These are phyloP conservation scores for Pholis gunnellus DNA, from an alignment of 2,113 vertebrate genomes.

Conservation along the genomic window DNA sequence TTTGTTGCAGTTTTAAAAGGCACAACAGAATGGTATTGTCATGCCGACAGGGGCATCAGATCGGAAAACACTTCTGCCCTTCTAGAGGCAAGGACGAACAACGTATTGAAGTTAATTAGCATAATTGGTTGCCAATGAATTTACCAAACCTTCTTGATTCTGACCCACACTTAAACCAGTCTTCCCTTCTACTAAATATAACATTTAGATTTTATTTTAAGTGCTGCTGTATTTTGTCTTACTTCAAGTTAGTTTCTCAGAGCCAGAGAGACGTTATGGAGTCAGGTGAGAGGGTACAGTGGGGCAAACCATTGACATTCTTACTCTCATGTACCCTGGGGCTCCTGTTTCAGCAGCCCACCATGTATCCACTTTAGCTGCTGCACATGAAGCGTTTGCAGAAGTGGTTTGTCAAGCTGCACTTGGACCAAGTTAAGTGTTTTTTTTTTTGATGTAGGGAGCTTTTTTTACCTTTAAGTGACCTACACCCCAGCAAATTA, in stretches of 20 bases:
- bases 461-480: constrained; percentile 12
- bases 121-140: background rate
- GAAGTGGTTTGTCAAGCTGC: constrained; percentile 41
- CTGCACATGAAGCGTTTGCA: constrained; percentile 28
- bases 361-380: constrained; percentile 1
- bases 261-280: constrained; percentile 25
- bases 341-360: constrained; percentile 36
- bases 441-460: constrained; percentile 27
- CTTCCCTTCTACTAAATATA: constrained; percentile 2
- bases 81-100: background rate
- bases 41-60: background rate
- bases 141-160: background rate
- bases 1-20: background rate
- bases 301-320: constrained; percentile 50
- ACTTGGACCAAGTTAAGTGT: constrained; percentile 39
- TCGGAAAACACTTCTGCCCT: background rate
- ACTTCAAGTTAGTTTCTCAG: constrained; percentile 19
- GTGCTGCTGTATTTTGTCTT: background rate
- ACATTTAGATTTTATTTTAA: background rate
- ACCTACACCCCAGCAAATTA: constrained; percentile 24
- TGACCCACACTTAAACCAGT: background rate
- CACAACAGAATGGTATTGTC: too few relatives aligned
- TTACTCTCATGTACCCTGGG: constrained; percentile 17
- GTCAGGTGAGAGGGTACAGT: constrained; percentile 37
- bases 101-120: background rate